These are phyloP conservation scores for Macrosiphum euphorbiae DNA, from an alignment of 2,888 invertebrate species.

Conservation along the genomic window DNA sequence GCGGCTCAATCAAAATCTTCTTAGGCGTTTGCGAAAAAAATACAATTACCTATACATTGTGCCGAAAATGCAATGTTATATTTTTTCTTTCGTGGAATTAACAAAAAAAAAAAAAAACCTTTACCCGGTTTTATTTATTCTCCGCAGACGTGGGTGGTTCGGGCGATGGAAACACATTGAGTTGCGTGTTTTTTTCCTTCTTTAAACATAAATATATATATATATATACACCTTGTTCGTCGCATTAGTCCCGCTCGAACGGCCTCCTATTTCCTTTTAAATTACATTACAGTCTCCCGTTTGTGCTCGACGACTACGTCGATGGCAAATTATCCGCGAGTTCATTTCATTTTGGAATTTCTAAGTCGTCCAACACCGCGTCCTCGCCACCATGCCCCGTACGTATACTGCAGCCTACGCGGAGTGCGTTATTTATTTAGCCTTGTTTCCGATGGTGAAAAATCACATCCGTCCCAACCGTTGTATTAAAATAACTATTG, in stretches of 20 bases:
- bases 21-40: neutral
- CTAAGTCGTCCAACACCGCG: neutral
- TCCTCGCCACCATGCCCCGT: neutral
- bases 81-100: conserved; percentile 2
- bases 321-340: conserved; percentile 54
- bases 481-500: neutral
- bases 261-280: conserved; percentile 61
- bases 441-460: neutral
- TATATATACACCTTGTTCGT: conserved; percentile 21
- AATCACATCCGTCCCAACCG: neutral
- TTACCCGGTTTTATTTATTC: conserved; percentile 49
- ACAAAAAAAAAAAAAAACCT: conserved; percentile 17
- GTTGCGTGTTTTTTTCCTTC: conserved; percentile 26
- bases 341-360: conserved; percentile 56
- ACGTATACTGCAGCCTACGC: neutral
- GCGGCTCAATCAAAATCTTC: neutral
- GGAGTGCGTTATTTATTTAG: neutral
- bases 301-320: conserved; percentile 47
- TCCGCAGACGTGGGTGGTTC: conserved; percentile 32
- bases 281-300: conserved; percentile 59
- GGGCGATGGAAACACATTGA: conserved; percentile 46
- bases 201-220: neutral
- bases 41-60: neutral
- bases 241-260: conserved; percentile 61
- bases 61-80: neutral